Evolutionary conservation across 2,113 vertebrate species (phyloP).

Genomic region (Channa maculata): DNA sequence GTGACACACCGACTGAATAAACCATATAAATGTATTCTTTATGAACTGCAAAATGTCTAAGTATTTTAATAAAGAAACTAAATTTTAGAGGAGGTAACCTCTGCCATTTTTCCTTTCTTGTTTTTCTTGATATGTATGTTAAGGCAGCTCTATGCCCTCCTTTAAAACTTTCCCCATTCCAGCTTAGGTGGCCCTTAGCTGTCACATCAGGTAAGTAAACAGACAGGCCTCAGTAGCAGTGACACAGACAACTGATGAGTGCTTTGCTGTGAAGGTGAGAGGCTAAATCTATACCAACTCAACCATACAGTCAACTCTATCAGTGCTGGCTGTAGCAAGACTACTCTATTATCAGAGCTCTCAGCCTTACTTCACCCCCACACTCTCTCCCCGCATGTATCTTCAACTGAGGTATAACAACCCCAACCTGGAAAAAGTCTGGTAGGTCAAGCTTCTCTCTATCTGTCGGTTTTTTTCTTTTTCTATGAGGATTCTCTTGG

Average conservation of each 20-base stretch:
- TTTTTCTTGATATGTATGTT: neutral
- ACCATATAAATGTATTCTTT: too few species aligned
- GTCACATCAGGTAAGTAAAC: conserved; percentile 32
- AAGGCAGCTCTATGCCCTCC: conserved; percentile 1
- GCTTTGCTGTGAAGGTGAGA: conserved; percentile 32
- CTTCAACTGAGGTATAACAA: conserved; percentile 28
- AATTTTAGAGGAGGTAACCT: too few species aligned
- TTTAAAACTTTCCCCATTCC: neutral
- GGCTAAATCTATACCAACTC: conserved; percentile 45
- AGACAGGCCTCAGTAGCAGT: conserved; percentile 1
- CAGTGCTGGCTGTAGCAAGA: conserved; percentile 16
- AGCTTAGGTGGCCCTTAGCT: neutral
- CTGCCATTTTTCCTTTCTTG: too few species aligned
- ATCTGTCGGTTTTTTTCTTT: neutral
- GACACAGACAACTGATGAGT: conserved; percentile 39
- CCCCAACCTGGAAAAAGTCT: conserved; percentile 19
- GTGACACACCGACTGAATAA: too few species aligned
- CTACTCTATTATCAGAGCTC: conserved; percentile 37
- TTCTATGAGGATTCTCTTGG: neutral
- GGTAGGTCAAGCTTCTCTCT: conserved; percentile 21
- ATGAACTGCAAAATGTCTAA: too few species aligned
- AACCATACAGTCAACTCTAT: conserved; percentile 45
- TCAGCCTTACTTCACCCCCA: neutral
- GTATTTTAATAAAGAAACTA: too few species aligned
- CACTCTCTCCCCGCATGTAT: neutral